Evolutionary conservation across 1,140 invertebrate genomes (phyloP), one percentile per base, ranked within the genome.

Genomic region (Doryteuthis pealeii): DNA sequence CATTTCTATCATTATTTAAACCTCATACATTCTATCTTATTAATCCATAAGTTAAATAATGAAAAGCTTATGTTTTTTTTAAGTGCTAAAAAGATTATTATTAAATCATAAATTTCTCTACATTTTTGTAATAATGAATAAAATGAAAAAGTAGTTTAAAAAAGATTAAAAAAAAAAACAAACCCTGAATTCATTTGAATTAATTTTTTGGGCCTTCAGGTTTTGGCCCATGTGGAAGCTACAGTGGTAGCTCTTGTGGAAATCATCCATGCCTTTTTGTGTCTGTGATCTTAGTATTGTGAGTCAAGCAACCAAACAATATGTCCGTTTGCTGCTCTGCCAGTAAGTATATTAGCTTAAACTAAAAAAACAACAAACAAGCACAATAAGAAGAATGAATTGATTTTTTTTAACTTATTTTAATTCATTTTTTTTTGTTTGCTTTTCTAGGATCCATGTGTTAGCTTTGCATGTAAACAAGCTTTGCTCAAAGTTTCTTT

Each of bases 401-500:
- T 72, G 30, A 70, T 58, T 71, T 22, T 70, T 32, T 54, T 71
- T 14, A n/a, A n/a, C n/a, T n/a, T n/a, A n/a, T n/a, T n/a, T n/a
- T 40, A 40, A 40, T 10, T 62, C 54, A 8, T 62, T 22, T 5
- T 62, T n/a, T 26, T 71, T 71, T 72, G 30, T 73, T 58, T 71
- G n/a, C 12, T 70, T 32, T 54, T 71, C 18, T 54, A 83, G 80
- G 85, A 86, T 75, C 79, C 92, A 26, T 89, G 90, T 32, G 94
- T 97, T 22, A 96, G 95, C 81, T 97, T 96, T 84, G 94, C 94
- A 75, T 94, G 95, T 33, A 97, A 96, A 85, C 93, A 95, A 70
- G 95, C 95, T 0, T 90, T 98, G 28, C 93, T 96, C 77, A 88
- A 94, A 77, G 92, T 94, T 0, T 85, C n/a, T n/a, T 98, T 22